phyloP scores from a whole-genome alignment of 2,113 vertebrate genomes.

The Abramis brama region DNA sequence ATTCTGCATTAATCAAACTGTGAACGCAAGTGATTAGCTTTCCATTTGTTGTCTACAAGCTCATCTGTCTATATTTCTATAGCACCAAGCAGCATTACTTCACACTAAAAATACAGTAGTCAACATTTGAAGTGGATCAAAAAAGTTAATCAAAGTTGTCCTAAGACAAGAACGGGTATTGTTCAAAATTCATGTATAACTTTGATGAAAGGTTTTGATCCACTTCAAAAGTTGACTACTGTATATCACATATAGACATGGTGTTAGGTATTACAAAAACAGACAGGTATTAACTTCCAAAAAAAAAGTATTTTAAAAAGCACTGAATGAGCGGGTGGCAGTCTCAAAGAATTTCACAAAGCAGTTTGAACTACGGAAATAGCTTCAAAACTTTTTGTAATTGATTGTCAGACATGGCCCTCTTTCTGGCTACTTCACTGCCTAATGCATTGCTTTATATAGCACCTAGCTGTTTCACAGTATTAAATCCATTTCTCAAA shows the following conservation, averaged over 20 bases:
- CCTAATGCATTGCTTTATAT: conserved; percentile 36
- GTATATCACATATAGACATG: neutral
- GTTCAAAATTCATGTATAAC: no score
- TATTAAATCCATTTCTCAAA: conserved; percentile 33
- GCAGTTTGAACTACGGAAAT: conserved; percentile 7
- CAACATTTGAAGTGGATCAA: no score
- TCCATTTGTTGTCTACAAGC: neutral
- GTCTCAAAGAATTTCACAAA: conserved; percentile 4
- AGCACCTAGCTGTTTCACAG: conserved; percentile 7
- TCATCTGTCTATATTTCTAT: no score
- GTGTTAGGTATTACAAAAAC: neutral
- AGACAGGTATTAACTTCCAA: neutral
- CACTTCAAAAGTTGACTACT: no score
- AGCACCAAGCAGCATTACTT: neutral
- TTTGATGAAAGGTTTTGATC: no score
- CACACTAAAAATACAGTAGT: neutral
- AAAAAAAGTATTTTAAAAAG: neutral
- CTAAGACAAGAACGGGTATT: no score
- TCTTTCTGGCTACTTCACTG: conserved; percentile 23
- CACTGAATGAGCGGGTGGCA: neutral
- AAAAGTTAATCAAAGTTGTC: no score
- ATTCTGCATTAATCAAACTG: neutral
- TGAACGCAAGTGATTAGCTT: neutral
- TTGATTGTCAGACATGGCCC: conserved; percentile 14
- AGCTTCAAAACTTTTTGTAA: neutral